Evolutionary conservation across 64 coral and sea anemone species (phyloP).

Genomic region (Stichodactyla helianthus): DNA sequence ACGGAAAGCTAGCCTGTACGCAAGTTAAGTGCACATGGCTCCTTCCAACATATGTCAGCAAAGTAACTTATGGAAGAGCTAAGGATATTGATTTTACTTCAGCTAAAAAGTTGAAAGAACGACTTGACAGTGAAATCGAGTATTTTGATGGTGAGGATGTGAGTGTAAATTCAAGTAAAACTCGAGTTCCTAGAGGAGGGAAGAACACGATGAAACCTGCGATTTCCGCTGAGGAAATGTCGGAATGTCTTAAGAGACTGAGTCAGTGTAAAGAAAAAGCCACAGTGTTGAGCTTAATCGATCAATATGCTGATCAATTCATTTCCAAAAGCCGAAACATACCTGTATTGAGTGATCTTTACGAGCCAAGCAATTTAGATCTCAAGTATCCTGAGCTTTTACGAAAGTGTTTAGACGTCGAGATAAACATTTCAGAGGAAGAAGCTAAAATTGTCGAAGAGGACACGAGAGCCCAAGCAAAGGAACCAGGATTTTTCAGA

Average conservation of each 20-base stretch:
- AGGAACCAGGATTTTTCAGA: too few species aligned
- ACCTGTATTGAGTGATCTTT: constrained; percentile 34
- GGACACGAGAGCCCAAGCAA: too few species aligned
- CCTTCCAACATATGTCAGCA: constrained; percentile 30
- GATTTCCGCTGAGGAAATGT: constrained; percentile 17
- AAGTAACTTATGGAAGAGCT: neutral
- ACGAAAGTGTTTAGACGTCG: constrained; percentile 47
- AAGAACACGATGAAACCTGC: constrained; percentile 11
- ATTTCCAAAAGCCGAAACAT: constrained; percentile 40
- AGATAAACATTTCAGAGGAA: constrained; percentile 15
- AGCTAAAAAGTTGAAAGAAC: constrained; percentile 50
- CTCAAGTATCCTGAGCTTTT: constrained; percentile 47
- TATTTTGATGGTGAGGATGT: neutral
- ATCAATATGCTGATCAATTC: neutral
- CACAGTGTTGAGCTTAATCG: neutral
- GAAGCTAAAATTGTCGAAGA: too few species aligned
- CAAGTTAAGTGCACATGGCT: neutral
- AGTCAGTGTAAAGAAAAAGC: constrained; percentile 23
- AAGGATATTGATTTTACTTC: constrained; percentile 33
- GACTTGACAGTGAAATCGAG: constrained; percentile 28
- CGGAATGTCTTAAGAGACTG: constrained; percentile 23
- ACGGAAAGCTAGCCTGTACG: constrained; percentile 29
- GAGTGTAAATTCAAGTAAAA: neutral
- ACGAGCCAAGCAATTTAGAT: constrained; percentile 46
- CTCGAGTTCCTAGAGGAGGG: neutral